Evolutionary conservation across 2,113 vertebrate genomes (phyloP).

Genomic region (Balaeniceps rex): DNA sequence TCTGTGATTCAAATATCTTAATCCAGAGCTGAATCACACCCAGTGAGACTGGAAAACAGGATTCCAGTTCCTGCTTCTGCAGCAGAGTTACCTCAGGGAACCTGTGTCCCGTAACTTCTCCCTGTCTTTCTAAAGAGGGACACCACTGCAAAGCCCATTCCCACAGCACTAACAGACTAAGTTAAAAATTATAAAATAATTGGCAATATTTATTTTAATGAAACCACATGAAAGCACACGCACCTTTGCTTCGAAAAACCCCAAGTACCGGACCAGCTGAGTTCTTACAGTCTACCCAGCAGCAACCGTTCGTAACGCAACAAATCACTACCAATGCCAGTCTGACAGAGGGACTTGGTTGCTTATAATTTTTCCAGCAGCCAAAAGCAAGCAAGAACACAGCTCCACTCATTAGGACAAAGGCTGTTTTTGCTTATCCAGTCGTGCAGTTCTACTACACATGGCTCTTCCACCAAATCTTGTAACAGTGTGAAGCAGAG

Average conservation of each 20-base stretch:
- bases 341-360: neutral
- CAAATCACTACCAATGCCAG: neutral
- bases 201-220: neutral
- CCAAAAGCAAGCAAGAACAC: neutral
- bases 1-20: neutral
- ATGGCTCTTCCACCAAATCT: neutral
- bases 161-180: neutral
- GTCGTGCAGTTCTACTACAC: neutral
- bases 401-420: neutral
- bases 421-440: neutral
- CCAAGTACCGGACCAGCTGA: neutral
- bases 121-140: neutral
- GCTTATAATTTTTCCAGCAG: neutral
- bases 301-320: neutral
- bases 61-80: neutral
- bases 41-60: neutral
- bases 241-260: neutral
- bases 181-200: neutral
- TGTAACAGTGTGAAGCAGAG: neutral
- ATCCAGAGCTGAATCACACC: neutral
- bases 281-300: neutral
- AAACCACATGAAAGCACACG: neutral
- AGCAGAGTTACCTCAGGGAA: neutral
- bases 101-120: neutral
- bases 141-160: neutral